phyloP scores from a whole-genome alignment of 2,113 vertebrate genomes.

The Oxyura jamaicensis region DNA sequence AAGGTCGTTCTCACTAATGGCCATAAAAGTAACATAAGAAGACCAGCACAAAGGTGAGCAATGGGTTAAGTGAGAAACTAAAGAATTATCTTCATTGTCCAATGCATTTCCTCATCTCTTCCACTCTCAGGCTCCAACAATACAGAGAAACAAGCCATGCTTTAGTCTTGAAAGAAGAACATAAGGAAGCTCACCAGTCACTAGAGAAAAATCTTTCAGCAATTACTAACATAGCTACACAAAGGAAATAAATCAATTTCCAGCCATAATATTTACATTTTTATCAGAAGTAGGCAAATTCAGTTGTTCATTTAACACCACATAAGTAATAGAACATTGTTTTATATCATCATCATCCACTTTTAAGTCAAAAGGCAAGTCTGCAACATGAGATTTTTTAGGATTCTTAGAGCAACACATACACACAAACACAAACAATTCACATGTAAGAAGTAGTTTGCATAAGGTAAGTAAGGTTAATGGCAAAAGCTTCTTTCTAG shows the following conservation, averaged over 20 bases:
- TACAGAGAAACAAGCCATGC: background rate
- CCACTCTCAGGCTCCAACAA: background rate
- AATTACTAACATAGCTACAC: background rate
- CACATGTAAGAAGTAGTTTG: constrained; percentile 50
- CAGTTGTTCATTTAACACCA: background rate
- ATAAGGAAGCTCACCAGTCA: background rate
- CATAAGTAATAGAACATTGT: background rate
- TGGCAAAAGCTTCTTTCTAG: constrained; percentile 55
- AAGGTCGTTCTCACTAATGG: background rate
- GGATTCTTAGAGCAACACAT: constrained; percentile 10
- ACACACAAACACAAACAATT: constrained; percentile 46
- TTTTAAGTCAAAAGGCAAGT: constrained; percentile 6
- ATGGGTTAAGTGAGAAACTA: background rate
- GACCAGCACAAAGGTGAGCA: background rate
- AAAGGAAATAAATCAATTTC: constrained; percentile 27
- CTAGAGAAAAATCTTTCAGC: background rate
- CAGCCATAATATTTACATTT: constrained; percentile 38
- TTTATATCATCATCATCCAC: background rate
- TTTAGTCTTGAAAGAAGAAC: background rate
- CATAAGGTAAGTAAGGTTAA: constrained; percentile 56
- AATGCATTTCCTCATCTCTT: background rate
- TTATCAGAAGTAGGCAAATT: background rate
- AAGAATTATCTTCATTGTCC: constrained; percentile 16
- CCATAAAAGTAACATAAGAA: background rate
- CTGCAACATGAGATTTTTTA: constrained; percentile 17